Conservation (phyloP, 2,113 vertebrate genomes). For the Indri indri region DNA sequence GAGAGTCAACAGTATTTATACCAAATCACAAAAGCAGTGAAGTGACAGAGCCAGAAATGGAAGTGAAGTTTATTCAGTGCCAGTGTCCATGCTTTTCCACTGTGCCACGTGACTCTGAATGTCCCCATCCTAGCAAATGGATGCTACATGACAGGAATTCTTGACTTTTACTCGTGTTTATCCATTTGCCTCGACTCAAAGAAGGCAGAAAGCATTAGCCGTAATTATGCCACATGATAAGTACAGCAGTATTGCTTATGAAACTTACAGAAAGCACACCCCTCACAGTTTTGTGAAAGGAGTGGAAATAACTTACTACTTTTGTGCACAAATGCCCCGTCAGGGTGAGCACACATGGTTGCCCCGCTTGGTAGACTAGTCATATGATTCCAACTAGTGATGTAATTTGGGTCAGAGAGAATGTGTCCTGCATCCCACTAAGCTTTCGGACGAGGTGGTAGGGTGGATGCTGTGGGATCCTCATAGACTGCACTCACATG, state of each 20-base stretch:
- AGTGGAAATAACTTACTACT: background rate
- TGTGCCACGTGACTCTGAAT: background rate
- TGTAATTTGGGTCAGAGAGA: background rate
- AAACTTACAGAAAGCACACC: background rate
- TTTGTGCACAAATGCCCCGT: background rate
- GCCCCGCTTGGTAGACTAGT: background rate
- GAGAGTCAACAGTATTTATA: background rate
- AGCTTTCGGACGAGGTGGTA: background rate
- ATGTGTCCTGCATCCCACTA: background rate
- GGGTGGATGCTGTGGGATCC: background rate
- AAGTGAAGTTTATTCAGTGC: background rate
- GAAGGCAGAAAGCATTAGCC: background rate
- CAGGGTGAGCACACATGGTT: background rate
- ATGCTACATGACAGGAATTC: background rate
- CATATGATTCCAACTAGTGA: background rate
- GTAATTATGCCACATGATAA: background rate
- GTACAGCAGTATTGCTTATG: background rate
- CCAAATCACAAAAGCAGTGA: background rate
- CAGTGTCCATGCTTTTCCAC: rapidly evolving
- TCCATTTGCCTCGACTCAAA: background rate
- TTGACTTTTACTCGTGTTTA: background rate
- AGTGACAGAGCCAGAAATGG: background rate
- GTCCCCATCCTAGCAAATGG: background rate
- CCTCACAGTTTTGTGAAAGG: background rate
- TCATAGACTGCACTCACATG: background rate